Evolutionary conservation across 2,797 vertebrate genomes (phyloP).

Genomic region (Urophycis tenuis): DNA sequence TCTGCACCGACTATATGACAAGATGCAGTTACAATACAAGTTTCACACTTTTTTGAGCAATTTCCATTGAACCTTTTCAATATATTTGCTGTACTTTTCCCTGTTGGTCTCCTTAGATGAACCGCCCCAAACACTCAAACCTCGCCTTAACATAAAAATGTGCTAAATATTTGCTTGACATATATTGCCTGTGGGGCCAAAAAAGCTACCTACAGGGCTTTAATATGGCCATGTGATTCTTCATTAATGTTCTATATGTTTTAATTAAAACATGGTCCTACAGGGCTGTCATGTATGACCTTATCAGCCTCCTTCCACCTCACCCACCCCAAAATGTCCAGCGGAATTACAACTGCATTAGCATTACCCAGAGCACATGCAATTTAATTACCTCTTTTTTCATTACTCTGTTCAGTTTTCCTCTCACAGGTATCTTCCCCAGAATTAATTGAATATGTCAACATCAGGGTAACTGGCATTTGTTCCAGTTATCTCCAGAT

Average conservation of each 20-base stretch:
- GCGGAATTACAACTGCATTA: slow-evolving; percentile 13
- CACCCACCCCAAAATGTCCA: slow-evolving; percentile 15
- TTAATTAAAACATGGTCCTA: slow-evolving; percentile 57
- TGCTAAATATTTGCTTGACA: not conserved
- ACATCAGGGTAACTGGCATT: slow-evolving; percentile 15
- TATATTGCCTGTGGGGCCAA: not conserved
- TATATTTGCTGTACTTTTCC: not conserved
- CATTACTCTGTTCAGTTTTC: slow-evolving; percentile 26
- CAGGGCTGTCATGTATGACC: slow-evolving; percentile 63
- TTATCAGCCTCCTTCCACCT: slow-evolving; percentile 53
- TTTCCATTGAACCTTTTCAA: not conserved
- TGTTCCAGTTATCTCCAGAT: slow-evolving; percentile 1
- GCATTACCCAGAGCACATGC: slow-evolving; percentile 10
- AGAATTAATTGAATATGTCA: slow-evolving; percentile 36
- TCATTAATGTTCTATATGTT: slow-evolving; percentile 28
- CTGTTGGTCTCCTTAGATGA: not conserved
- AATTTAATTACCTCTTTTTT: slow-evolving; percentile 41
- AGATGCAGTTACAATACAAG: not conserved
- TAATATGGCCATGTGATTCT: slow-evolving; percentile 11
- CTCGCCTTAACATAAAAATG: not conserved
- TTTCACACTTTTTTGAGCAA: not conserved
- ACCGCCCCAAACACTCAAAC: not conserved
- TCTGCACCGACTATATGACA: not conserved
- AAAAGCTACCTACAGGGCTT: not conserved
- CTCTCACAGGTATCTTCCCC: slow-evolving; percentile 30